Conservation (phyloP, 2,888 invertebrate genomes). For the Epiblema foenella region DNA sequence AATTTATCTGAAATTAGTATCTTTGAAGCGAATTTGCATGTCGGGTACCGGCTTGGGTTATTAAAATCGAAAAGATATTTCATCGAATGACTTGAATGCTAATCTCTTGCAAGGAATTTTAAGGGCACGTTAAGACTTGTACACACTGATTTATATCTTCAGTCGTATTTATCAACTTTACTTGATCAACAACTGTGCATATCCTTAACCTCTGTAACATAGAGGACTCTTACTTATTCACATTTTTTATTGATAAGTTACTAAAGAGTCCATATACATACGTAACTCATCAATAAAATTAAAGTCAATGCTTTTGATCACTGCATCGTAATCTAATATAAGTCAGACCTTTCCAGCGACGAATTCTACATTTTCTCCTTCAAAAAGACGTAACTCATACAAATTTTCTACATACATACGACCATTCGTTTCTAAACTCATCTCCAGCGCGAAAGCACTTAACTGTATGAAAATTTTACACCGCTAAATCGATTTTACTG, state of each 20-base stretch:
- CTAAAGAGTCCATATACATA: too few relatives aligned
- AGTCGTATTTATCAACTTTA: too few relatives aligned
- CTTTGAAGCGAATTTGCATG: constrained; percentile 41
- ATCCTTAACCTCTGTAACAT: too few relatives aligned
- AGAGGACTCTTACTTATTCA: too few relatives aligned
- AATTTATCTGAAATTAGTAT: constrained; percentile 43
- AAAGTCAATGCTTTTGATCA: background rate
- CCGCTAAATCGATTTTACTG: constrained; percentile 72
- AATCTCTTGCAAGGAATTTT: constrained; percentile 4
- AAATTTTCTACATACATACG: background rate
- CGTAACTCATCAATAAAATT: background rate
- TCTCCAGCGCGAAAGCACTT: constrained; percentile 36
- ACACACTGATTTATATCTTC: background rate
- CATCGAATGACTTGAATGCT: constrained; percentile 18
- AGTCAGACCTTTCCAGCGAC: constrained; percentile 1
- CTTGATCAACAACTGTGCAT: too few relatives aligned
- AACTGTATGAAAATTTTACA: constrained; percentile 73
- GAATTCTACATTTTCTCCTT: background rate
- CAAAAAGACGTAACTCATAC: background rate
- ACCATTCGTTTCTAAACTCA: background rate
- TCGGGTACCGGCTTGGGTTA: constrained; percentile 24
- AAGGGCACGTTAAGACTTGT: background rate
- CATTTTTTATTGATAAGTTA: too few relatives aligned
- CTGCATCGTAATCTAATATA: background rate
- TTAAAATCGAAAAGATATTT: constrained; percentile 34